Conservation (phyloP, 2,113 vertebrate species). For the Elanoides forficatus region DNA sequence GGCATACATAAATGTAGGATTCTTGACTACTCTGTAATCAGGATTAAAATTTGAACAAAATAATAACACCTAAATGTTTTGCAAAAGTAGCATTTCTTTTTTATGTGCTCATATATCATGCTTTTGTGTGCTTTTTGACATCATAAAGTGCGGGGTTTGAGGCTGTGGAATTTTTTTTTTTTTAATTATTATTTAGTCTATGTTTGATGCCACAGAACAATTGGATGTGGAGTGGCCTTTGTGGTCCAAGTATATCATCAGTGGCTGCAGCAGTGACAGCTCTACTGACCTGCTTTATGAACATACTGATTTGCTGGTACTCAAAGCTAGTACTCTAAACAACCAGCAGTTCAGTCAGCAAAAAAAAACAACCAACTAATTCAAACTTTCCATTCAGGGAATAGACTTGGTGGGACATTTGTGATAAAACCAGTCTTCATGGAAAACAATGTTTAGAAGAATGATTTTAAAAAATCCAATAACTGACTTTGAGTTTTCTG, state of each 20-base stretch:
- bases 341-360: not conserved
- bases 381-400: not conserved
- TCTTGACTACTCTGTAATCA: not conserved
- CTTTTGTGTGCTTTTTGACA: not conserved
- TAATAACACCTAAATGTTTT: not conserved
- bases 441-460: not conserved
- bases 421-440: not conserved
- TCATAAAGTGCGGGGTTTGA: not conserved
- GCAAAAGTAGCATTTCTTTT: not conserved
- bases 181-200: not conserved
- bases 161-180: not conserved
- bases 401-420: not conserved
- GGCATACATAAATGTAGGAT: not conserved
- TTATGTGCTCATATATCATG: not conserved
- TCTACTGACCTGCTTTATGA: not conserved
- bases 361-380: not conserved
- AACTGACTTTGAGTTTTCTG: not conserved
- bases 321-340: not conserved
- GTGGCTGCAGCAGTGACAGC: not conserved
- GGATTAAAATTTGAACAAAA: not conserved
- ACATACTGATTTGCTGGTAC: not conserved
- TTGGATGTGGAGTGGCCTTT: not conserved
- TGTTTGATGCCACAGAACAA: not conserved
- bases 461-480: accelerated
- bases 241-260: not conserved